phyloP scores from a whole-genome alignment of 2,888 invertebrate species.

The Cremastinae sp. region DNA sequence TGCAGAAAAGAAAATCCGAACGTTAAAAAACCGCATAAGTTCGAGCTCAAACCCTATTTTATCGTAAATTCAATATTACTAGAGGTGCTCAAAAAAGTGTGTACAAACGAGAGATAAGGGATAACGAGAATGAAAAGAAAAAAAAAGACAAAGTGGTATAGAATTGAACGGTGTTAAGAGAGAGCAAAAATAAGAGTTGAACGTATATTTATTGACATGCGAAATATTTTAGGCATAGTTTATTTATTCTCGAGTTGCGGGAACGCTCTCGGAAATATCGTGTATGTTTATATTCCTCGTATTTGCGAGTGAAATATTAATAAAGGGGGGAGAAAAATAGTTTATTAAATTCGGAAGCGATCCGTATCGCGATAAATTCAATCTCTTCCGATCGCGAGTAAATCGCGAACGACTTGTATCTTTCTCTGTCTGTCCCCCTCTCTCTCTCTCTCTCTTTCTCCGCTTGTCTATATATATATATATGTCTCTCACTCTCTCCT shows the following conservation, averaged over 20 bases:
- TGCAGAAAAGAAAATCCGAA: conserved; percentile 39
- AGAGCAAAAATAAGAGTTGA: conserved; percentile 66
- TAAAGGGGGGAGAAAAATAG: conserved; percentile 16
- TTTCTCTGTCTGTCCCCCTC: background rate
- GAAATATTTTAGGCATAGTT: conserved; percentile 46
- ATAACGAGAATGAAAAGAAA: conserved; percentile 50
- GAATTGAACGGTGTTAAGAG: conserved; percentile 36
- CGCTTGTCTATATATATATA: too few species aligned
- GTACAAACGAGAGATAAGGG: conserved; percentile 70
- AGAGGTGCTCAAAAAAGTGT: conserved; percentile 74
- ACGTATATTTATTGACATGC: conserved; percentile 70
- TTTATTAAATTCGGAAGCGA: conserved; percentile 3
- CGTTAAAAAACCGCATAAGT: conserved; percentile 57
- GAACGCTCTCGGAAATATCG: conserved; percentile 15
- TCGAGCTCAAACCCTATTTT: conserved; percentile 67
- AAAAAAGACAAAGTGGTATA: conserved; percentile 47
- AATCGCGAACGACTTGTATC: conserved; percentile 28
- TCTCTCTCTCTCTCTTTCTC: conserved; percentile 25
- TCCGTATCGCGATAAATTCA: conserved; percentile 53
- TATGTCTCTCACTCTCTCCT: background rate
- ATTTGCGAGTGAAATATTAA: conserved; percentile 26
- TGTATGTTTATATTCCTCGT: conserved; percentile 18
- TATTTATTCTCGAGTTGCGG: conserved; percentile 41
- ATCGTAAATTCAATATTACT: conserved; percentile 69
- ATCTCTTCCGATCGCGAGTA: conserved; percentile 20